Evolutionary conservation across 2,113 vertebrate species (phyloP), one percentile per base, ranked within the genome.

Genomic region (Leuciscus idus): DNA sequence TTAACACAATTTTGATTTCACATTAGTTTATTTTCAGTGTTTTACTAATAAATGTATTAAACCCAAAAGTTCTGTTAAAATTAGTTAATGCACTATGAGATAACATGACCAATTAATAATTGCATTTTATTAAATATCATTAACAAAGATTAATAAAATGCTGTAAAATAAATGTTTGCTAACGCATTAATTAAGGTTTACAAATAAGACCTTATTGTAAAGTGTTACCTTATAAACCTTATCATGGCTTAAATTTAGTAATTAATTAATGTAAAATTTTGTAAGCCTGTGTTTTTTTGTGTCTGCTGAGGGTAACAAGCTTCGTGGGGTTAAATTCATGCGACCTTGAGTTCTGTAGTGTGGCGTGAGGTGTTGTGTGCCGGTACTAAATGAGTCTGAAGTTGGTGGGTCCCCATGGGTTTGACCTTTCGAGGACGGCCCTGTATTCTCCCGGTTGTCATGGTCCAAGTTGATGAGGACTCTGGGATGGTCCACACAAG

Each of bases 371-470:
- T 90, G 88, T 93, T 88, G 89, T 88, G 77, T 83, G 83, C 89
- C 88, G 89, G 89, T 88, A 86, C 88, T 92, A 93, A 92, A 93
- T 93, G 90, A 92, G 92, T 89, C 88, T 93, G 93, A 92, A 94
- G 92, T 92, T 94, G 92, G 93, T 90, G 88, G 84, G 92, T 91
- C 90, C 90, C 91, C 90, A 64, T 87, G 79, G 91, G 92, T 91
- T 92, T 93, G 93, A 95, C 94, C 95, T 93, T 93, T 93, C 89
- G 87, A 88, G 90, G 92, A 92, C 87, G 83, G 90, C 87, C 86
- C 92, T 89, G 90, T 92, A 85, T 94, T 90, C 88, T 93, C 80
- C 83, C 82, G 26, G 81, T 92, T 91, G 92, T 94, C 89, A 92
- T 93, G 92, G 92, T 93, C 85, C 85, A 90, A 82, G 91, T 86